A percentile compares a stretch with the other conserved stretches of the same genome.
These are phyloP conservation scores for Neolamprologus fasciatus DNA, from an alignment of 2,113 vertebrate genomes.

Conservation along the genomic window DNA sequence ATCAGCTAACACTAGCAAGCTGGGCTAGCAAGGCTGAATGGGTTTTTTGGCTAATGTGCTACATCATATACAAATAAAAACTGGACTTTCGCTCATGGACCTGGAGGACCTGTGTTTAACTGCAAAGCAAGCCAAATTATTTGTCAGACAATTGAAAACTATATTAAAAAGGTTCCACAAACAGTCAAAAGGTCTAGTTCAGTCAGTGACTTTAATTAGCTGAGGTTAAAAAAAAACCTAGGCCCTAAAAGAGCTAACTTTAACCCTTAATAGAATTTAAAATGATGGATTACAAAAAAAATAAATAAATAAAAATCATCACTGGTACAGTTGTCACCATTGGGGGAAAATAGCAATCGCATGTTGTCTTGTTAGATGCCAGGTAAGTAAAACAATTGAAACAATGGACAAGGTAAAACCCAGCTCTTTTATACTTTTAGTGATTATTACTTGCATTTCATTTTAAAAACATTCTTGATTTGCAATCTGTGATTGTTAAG, in stretches of 20 bases:
- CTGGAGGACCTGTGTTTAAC: not conserved
- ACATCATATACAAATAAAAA: not conserved
- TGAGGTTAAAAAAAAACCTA: not conserved
- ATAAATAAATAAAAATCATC: fast-evolving
- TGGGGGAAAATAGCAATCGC: not conserved
- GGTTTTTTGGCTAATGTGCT: not conserved
- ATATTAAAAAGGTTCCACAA: not conserved
- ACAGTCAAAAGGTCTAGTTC: not conserved
- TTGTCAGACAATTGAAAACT: not conserved
- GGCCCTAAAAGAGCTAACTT: not conserved
- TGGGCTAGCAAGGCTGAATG: not conserved
- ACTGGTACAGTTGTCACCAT: not conserved
- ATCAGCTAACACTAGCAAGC: not conserved
- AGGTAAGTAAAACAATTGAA: not conserved
- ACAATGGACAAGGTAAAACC: not conserved
- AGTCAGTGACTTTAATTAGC: not conserved
- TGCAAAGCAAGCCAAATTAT: not conserved
- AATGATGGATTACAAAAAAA: not conserved
- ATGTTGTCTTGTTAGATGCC: not conserved
- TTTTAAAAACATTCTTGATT: not conserved
- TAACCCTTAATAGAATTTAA: not conserved
- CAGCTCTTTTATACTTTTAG: not conserved
- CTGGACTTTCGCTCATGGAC: fast-evolving
- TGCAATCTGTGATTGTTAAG: constrained; percentile 10
- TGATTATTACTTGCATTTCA: not conserved